Base-by-base conservation (phyloP, 2,888 invertebrate genomes). In the Watsonalla cultraria region DNA sequence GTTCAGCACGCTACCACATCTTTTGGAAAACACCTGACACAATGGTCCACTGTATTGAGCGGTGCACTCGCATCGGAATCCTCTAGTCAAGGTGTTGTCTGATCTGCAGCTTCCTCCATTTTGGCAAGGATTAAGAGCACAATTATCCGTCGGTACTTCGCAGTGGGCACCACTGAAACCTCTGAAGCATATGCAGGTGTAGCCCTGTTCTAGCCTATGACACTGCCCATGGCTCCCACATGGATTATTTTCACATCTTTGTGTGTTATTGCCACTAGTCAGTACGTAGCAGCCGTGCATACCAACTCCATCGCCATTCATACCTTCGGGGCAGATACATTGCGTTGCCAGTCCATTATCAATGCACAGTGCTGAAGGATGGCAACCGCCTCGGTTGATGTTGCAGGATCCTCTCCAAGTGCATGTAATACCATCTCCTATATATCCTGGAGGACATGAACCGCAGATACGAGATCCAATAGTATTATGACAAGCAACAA, bases 401-500 rank as follows among this genome's bases (percentile, higher is more conserved):
- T 86, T 90, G 73, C 97, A 97, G 5, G 93, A 84, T 34, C 94
- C 93, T 61, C 92, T 91, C 83, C 92, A 95, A 0, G 86, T 85
- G 74, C 98, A 98, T 0, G 86, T 92, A 0, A 92, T 81, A 2
- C 98, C 98, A 77, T 98, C 94, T 0, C 98, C 98, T 62, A 92
- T 86, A 82, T 95, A 98, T 9, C 98, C 98, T 14, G 94, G 76
- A 0, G 99, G 99, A 84, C 99, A 99, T 0, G 93, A 79, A 0
- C 96, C 97, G 79, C 99, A 99, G 34, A 93, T 92, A 58, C 94
- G 93, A 0, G 98, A 97, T 6, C 99, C 99, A 62, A 93, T 90
- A 0, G 96, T 97, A 76, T 99, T 99, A 56, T 95, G 93, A 76
- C 99, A 99, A 24, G 94, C 89, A 0, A 98, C 98, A 68, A 91